phyloP scores from a whole-genome alignment of 2,113 vertebrate genomes.

The Hippocampus abdominalis region DNA sequence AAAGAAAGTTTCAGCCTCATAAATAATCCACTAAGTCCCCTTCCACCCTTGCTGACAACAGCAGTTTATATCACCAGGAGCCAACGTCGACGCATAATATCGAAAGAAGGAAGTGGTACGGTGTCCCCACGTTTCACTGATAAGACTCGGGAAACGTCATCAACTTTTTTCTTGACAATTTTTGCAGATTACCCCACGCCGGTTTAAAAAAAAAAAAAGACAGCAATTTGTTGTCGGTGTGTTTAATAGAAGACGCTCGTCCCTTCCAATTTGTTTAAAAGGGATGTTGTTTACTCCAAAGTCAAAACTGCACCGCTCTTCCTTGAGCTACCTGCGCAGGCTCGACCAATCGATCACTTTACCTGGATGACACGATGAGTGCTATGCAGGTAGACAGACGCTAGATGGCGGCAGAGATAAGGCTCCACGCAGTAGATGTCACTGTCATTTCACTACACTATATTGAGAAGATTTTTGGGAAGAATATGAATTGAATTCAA shows the following conservation, averaged over 20 bases:
- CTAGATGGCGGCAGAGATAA: conserved; percentile 44
- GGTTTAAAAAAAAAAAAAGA: conserved; percentile 6
- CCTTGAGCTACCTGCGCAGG: conserved; percentile 59
- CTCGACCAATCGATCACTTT: conserved; percentile 57
- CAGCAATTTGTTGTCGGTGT: background rate
- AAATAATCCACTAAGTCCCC: background rate
- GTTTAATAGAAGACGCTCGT: background rate
- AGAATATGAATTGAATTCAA: too few relatives aligned
- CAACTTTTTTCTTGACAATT: background rate
- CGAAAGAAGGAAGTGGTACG: background rate
- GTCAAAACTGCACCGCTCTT: conserved; percentile 13
- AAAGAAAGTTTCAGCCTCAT: background rate
- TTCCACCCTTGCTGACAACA: background rate
- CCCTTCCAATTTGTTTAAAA: background rate
- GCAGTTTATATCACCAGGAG: conserved; percentile 7
- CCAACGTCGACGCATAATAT: background rate
- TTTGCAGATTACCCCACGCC: background rate
- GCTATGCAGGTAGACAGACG: conserved; percentile 9
- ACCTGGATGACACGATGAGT: conserved; percentile 36
- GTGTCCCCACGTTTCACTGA: conserved; percentile 13
- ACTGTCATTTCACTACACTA: too few relatives aligned
- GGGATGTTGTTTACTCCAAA: conserved; percentile 38
- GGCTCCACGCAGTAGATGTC: background rate
- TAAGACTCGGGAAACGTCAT: conserved; percentile 30
- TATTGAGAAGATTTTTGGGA: background rate